Base-by-base conservation (phyloP, 2,113 vertebrate genomes). In the Heliornis fulica region DNA sequence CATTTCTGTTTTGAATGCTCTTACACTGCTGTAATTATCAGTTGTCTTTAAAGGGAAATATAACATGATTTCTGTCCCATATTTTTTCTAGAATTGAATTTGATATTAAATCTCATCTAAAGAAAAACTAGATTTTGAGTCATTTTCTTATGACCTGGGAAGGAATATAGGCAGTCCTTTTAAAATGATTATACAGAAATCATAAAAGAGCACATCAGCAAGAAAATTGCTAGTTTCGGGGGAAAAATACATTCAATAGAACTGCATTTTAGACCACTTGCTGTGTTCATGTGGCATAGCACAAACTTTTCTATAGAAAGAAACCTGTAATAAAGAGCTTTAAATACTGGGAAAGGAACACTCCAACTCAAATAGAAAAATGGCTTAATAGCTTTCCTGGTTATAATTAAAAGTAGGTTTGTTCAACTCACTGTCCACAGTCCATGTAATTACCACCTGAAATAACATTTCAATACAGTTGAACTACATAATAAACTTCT, bases 331-430 rank as follows among this genome's bases (percentile, higher is more conserved):
- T 46, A 68, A 89, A 72, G 36, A 81, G 21, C 20, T 85, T 90
- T 64, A 84, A 95, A 94, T 60, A 31, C 4, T 16, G 54, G n/a
- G 31, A 92, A 85, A 15, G 0, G 9, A 94, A 85, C 83, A 36
- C 23, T 93, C 9, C 11, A 60, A 29, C 51, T 92, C n/a, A 68
- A 88, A 80, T 7, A 59, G 23, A 83, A 54, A 82, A 87, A 93
- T 61, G 56, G 14, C 29, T 83, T 83, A 66, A 51, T 63, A 32
- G 19, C 29, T 91, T 94, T 96, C 23, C 31, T 26, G 20, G n/a
- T 81, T 87, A 51, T 81, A 96, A 92, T 81, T 91, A 83, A 89
- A 94, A 89, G n/a, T 17, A 90, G 19, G 18, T 83, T 95, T 79
- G 54, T 63, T 54, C 72, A 66, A 60, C 29, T 89, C 32, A 70